Evolutionary conservation across 1,140 invertebrate genomes (phyloP).

Genomic region (Meloidogyne chitwoodi): DNA sequence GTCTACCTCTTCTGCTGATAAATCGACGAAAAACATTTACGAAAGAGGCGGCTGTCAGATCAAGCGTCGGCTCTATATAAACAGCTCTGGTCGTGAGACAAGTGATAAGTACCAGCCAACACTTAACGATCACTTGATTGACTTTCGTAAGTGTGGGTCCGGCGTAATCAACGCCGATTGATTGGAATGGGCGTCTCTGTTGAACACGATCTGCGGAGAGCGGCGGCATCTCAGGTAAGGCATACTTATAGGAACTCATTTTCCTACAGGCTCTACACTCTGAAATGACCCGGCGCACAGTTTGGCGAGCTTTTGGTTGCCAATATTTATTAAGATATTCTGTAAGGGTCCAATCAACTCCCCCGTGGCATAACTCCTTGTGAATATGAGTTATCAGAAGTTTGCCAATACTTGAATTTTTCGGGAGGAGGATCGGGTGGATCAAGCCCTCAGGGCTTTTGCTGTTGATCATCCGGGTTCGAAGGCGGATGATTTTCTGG

Average conservation of each 20-base stretch:
- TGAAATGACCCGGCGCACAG: background rate
- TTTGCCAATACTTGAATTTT: background rate
- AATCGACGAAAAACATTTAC: slow-evolving; percentile 21
- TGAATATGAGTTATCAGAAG: slow-evolving; percentile 15
- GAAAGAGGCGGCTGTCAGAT: too few relatives aligned
- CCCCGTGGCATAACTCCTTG: background rate
- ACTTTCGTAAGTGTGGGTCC: background rate
- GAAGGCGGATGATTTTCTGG: background rate
- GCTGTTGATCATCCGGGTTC: background rate
- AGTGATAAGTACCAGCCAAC: background rate
- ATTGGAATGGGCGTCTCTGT: background rate
- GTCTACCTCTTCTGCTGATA: slow-evolving; percentile 6
- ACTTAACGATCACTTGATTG: too few relatives aligned
- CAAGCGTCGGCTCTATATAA: slow-evolving; percentile 1
- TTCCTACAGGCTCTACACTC: background rate
- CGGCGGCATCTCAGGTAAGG: slow-evolving; percentile 11
- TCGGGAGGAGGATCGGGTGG: background rate
- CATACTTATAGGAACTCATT: background rate
- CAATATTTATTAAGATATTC: slow-evolving; percentile 9
- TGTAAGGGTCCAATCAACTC: slow-evolving; percentile 9
- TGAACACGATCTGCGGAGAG: slow-evolving; percentile 11
- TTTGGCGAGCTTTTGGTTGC: slow-evolving; percentile 8
- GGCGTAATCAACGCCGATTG: slow-evolving; percentile 11
- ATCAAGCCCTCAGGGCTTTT: background rate
- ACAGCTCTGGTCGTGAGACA: slow-evolving; percentile 28